A percentile compares a stretch with the other conserved stretches of the same genome.
phyloP scores from a whole-genome alignment of 2,797 vertebrate genomes.

The Coendou prehensilis region DNA sequence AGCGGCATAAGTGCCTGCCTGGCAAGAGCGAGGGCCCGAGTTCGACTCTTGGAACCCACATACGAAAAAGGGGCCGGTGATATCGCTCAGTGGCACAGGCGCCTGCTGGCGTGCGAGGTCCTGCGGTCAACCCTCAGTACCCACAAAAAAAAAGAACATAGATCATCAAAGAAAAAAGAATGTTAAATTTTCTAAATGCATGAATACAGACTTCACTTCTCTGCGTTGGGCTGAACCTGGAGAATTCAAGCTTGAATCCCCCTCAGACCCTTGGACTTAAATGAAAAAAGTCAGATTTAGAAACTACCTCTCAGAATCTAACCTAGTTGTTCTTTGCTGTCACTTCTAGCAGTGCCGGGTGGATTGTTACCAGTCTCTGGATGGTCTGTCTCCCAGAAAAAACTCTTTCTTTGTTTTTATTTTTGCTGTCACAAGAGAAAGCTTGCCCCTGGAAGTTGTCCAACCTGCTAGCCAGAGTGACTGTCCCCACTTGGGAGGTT shows the following conservation, averaged over 20 bases:
- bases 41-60: too few relatives aligned
- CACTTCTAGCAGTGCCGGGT: neutral
- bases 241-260: neutral
- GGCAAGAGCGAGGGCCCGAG: too few relatives aligned
- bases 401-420: neutral
- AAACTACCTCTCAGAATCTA: neutral
- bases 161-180: neutral
- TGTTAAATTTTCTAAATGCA: constrained; percentile 6
- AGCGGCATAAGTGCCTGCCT: too few relatives aligned
- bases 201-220: neutral
- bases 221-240: neutral
- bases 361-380: neutral
- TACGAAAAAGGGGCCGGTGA: too few relatives aligned
- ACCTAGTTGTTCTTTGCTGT: neutral
- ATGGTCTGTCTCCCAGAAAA: constrained; percentile 21
- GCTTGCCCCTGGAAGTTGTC: neutral
- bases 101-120: too few relatives aligned
- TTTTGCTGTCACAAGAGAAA: neutral
- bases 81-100: too few relatives aligned
- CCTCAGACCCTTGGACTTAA: neutral
- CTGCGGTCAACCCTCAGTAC: too few relatives aligned
- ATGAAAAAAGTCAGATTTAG: neutral
- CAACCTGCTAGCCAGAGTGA: neutral
- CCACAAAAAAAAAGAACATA: neutral
- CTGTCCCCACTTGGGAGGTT: neutral